Base-by-base conservation (phyloP, 2,797 vertebrate genomes). In the Pangasius macronema region DNA sequence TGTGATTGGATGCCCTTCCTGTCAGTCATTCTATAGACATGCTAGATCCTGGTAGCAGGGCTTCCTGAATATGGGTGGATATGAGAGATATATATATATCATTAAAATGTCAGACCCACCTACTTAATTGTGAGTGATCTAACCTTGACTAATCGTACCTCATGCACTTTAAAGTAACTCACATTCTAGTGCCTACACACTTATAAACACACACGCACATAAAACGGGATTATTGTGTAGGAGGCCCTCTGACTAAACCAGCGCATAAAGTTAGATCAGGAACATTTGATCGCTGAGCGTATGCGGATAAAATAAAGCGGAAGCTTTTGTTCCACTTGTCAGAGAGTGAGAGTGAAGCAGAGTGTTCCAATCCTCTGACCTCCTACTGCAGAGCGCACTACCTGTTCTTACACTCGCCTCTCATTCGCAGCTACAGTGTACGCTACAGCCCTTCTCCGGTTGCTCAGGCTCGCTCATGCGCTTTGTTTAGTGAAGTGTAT, bases 401-500 rank as follows among this genome's bases (percentile, higher is more conserved):
- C 20, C 22, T 2, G 53, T 70, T 68, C 36, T 63, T 53, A 53
- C 22, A 22, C 59, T 83, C 84, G 24, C 33, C n/a, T 80, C 80
- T 86, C 24, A 5, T 57, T 82, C 73, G 77, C 70, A 86, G 83
- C 36, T 65, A 59, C 55, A 68, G 79, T 83, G 85, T 86, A 83
- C 80, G 30, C 85, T 46, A 59, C 82, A 63, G 77, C 39, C 75
- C 70, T 57, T 90, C 87, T 88, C 89, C n/a, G 36, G 49, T 89
- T 87, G 89, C 90, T 2, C 42, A 42, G 81, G 46, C 61, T 36
- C 5, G 51, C 33, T 55, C 7, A 63, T 72, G 79, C 65, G 59
- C 87, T 87, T 84, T 87, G 79, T 90, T 80, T 49, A 68, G 73
- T 30, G 85, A 22, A 51, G 87, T 57, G 67, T 85, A 85, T 83